These are phyloP conservation scores for Caenorhabditis doughertyi DNA, from an alignment of 2,888 invertebrate species.

Conservation along the genomic window DNA sequence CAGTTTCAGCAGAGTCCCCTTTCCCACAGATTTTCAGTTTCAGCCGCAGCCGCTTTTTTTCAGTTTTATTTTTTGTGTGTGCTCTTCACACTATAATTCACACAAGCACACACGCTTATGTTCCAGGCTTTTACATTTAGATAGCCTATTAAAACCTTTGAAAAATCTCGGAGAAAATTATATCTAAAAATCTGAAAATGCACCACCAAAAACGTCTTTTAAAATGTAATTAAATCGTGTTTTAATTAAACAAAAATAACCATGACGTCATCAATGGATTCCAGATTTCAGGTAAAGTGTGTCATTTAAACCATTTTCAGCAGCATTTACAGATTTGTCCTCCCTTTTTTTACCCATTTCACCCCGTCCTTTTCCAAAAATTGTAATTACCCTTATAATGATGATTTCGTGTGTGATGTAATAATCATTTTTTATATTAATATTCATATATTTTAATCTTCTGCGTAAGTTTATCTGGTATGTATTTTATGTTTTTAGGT, in stretches of 20 bases:
- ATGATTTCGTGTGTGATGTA: too few relatives aligned
- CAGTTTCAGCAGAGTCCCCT: background rate
- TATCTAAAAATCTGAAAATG: background rate
- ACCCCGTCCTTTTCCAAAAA: too few relatives aligned
- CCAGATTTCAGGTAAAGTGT: slow-evolving; percentile 2
- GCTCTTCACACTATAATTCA: background rate
- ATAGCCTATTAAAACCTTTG: background rate
- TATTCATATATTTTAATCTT: background rate
- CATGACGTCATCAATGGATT: background rate
- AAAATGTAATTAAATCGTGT: background rate
- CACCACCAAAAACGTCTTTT: slow-evolving; percentile 1
- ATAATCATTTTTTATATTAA: too few relatives aligned
- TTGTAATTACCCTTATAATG: too few relatives aligned
- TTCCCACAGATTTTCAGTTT: too few relatives aligned
- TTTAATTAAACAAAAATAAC: background rate
- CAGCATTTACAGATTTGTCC: background rate
- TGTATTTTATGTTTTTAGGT: background rate
- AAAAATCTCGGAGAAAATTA: background rate
- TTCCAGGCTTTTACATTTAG: background rate
- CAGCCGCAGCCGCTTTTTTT: background rate
- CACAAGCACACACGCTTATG: background rate
- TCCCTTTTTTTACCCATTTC: too few relatives aligned
- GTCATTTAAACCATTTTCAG: background rate
- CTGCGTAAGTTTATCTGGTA: background rate
- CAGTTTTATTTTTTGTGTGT: background rate